These are phyloP conservation scores for Silurus meridionalis DNA, from an alignment of 2,113 vertebrate genomes.

Conservation along the genomic window DNA sequence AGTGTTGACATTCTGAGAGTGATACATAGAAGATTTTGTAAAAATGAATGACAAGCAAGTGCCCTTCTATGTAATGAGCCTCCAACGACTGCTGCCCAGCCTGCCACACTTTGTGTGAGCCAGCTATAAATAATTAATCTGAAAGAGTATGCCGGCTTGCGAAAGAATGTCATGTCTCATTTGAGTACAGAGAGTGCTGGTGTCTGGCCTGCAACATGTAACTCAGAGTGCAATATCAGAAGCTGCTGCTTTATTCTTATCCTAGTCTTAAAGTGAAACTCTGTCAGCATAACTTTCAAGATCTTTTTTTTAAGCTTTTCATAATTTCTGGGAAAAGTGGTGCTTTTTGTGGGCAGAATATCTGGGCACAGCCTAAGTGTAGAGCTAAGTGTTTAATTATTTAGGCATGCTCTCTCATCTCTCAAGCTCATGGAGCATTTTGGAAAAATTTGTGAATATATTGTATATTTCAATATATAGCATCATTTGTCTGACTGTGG, in stretches of 20 bases:
- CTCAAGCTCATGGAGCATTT: conserved; percentile 38
- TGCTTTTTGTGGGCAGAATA: conserved; percentile 28
- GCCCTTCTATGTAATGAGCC: conserved; percentile 70
- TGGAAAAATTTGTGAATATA: conserved; percentile 10
- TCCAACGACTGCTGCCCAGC: conserved; percentile 67
- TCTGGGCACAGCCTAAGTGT: conserved; percentile 41
- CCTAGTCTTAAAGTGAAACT: conserved; percentile 50
- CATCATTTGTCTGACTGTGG: conserved; percentile 8
- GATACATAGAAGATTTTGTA: conserved; percentile 54
- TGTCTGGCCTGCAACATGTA: conserved; percentile 58
- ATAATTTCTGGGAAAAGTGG: conserved; percentile 27
- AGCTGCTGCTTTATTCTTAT: conserved; percentile 52
- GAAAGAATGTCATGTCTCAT: conserved; percentile 70
- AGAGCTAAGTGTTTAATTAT: conserved; percentile 49
- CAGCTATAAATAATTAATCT: conserved; percentile 75
- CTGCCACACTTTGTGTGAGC: conserved; percentile 65
- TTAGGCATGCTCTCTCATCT: conserved; percentile 36
- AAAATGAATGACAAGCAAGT: conserved; percentile 68
- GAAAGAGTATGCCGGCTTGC: conserved; percentile 62
- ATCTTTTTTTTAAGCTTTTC: conserved; percentile 46
- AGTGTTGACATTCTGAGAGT: conserved; percentile 47
- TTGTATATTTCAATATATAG: conserved; percentile 29
- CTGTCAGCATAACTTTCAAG: conserved; percentile 46
- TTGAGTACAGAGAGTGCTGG: conserved; percentile 58
- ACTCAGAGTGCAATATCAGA: conserved; percentile 56